Conservation (phyloP, 92 coral and sea anemone genomes). For the Porites cylindrica region DNA sequence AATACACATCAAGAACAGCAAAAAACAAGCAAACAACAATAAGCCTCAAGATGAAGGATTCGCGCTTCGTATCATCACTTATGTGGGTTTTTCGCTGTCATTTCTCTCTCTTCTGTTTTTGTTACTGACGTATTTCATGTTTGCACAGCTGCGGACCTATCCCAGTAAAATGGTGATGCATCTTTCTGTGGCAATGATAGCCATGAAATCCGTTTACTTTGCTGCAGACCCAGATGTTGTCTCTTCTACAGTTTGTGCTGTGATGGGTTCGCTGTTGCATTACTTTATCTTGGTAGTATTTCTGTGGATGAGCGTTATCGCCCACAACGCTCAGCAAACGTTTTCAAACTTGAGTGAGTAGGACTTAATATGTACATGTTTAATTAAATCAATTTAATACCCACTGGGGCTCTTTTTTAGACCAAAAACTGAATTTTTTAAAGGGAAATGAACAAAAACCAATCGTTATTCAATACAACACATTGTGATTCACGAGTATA, state of each 20-base stretch:
- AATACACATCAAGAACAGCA: no score
- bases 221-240: conserved; percentile 17
- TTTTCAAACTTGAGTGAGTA: conserved; percentile 20
- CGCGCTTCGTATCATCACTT: conserved; percentile 39
- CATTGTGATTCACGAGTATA: no score
- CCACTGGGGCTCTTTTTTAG: no score
- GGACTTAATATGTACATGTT: no score
- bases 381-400: no score
- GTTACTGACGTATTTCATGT: conserved; percentile 37
- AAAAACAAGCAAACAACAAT: no score
- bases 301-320: conserved; percentile 50
- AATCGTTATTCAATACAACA: no score
- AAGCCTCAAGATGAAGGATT: neutral
- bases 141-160: conserved; percentile 26
- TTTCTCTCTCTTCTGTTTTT: conserved; percentile 28
- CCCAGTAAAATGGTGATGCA: conserved; percentile 40
- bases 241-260: conserved; percentile 29
- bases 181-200: conserved; percentile 40
- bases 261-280: conserved; percentile 43
- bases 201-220: conserved; percentile 18
- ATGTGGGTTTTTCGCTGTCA: conserved; percentile 49
- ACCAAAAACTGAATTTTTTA: no score
- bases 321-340: conserved; percentile 50
- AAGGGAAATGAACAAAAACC: no score
- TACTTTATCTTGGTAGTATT: conserved; percentile 36